Percentiles rank a stretch among this genome's conserved stretches.
Evolutionary conservation across 2,888 invertebrate species (phyloP).

Genomic region (Ptychoptera contaminata): DNA sequence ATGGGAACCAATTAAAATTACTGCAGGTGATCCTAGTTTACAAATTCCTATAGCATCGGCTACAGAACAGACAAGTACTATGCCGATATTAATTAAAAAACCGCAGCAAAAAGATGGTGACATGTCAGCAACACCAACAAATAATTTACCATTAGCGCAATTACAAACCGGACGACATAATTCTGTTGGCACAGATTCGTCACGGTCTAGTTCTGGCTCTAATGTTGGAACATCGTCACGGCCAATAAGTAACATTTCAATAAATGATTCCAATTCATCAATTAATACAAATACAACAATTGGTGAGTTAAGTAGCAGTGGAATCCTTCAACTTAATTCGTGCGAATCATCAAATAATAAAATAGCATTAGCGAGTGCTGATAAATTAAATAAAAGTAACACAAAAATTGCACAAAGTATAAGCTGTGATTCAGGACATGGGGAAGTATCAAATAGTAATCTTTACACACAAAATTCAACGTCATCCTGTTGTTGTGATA

Average conservation of each 20-base stretch:
- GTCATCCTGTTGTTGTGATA: slow-evolving; percentile 13
- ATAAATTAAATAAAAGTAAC: background rate
- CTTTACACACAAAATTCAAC: slow-evolving; percentile 11
- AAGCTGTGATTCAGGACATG: slow-evolving; percentile 26
- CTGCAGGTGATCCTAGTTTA: background rate
- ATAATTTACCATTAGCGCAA: background rate
- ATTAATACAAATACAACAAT: background rate
- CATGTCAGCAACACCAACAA: slow-evolving; percentile 2
- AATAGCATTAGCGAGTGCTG: no score
- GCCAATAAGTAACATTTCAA: background rate
- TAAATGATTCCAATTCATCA: background rate
- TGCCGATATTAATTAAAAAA: background rate
- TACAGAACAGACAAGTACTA: no score
- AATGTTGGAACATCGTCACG: slow-evolving; percentile 1
- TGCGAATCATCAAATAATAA: no score
- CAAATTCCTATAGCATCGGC: background rate
- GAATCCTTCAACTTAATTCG: no score
- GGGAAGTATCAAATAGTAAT: slow-evolving; percentile 19
- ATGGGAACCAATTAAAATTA: slow-evolving; percentile 39
- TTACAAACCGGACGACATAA: background rate
- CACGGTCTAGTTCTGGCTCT: background rate
- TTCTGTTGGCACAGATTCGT: background rate
- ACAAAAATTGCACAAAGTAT: slow-evolving; percentile 6
- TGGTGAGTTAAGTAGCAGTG: no score
- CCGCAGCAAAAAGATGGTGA: background rate